phyloP scores from a whole-genome alignment of 2,888 invertebrate genomes.

The Tetramorium bicarinatum region DNA sequence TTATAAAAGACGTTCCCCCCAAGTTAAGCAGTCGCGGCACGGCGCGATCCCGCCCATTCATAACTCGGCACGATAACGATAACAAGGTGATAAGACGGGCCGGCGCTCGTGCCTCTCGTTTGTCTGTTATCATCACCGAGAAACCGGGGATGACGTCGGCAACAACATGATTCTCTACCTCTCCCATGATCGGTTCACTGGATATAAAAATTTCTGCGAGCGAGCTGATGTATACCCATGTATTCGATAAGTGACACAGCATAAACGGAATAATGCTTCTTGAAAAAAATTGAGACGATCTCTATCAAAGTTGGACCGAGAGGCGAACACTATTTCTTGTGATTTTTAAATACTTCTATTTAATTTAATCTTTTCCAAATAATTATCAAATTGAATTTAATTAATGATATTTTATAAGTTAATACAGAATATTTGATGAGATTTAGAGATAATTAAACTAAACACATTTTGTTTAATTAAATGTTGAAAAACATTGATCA shows the following conservation, averaged over 20 bases:
- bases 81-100: slow-evolving; percentile 64
- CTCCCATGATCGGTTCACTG: slow-evolving; percentile 17
- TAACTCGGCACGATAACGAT: slow-evolving; percentile 76
- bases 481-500: neutral
- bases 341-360: neutral
- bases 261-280: neutral
- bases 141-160: slow-evolving; percentile 25
- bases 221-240: neutral
- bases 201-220: slow-evolving; percentile 2
- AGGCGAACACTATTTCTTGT: neutral
- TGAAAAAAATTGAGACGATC: neutral
- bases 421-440: too few relatives aligned
- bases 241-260: neutral
- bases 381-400: neutral
- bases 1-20: slow-evolving; percentile 37
- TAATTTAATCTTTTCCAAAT: neutral
- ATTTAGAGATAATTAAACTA: neutral
- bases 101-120: slow-evolving; percentile 59
- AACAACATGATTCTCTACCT: neutral
- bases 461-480: neutral
- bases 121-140: slow-evolving; percentile 55
- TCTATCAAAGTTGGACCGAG: neutral
- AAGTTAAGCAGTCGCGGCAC: slow-evolving; percentile 26
- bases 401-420: neutral
- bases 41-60: slow-evolving; percentile 75